A percentile compares a stretch with the other conserved stretches of the same genome.
These are phyloP conservation scores for Acestrorhynchus altus DNA, from an alignment of 2,797 vertebrate genomes.

Conservation along the genomic window DNA sequence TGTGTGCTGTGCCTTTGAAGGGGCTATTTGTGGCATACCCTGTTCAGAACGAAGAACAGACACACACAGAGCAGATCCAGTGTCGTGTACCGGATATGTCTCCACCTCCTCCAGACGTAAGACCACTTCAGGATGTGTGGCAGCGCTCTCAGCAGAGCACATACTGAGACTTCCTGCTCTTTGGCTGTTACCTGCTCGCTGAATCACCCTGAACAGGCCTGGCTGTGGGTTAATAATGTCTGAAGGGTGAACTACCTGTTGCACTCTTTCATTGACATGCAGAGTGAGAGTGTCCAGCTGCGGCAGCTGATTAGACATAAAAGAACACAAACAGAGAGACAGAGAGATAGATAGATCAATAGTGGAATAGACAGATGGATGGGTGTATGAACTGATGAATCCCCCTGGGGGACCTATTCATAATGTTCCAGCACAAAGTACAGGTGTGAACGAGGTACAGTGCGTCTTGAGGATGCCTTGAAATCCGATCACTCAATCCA, in stretches of 20 bases:
- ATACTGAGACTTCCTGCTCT: background rate
- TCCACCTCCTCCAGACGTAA: background rate
- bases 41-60: background rate
- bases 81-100: background rate
- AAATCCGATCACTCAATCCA: too few relatives aligned
- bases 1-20: background rate
- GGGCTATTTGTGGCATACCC: background rate
- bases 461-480: too few relatives aligned
- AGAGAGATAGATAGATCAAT: background rate
- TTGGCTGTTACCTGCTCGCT: background rate
- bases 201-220: background rate
- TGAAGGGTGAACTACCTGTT: background rate
- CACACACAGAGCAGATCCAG: background rate
- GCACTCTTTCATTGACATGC: background rate
- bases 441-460: too few relatives aligned
- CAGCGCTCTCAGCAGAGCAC: background rate
- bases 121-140: conserved; percentile 6
- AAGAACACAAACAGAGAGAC: too few relatives aligned
- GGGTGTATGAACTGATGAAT: too few relatives aligned
- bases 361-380: too few relatives aligned
- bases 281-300: background rate
- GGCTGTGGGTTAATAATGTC: background rate
- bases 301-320: too few relatives aligned
- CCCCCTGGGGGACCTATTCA: too few relatives aligned
- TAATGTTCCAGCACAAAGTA: too few relatives aligned